Evolutionary conservation across 2,888 invertebrate species (phyloP), one percentile per base, ranked within the genome.

Genomic region (Sepioteuthis lessoniana): DNA sequence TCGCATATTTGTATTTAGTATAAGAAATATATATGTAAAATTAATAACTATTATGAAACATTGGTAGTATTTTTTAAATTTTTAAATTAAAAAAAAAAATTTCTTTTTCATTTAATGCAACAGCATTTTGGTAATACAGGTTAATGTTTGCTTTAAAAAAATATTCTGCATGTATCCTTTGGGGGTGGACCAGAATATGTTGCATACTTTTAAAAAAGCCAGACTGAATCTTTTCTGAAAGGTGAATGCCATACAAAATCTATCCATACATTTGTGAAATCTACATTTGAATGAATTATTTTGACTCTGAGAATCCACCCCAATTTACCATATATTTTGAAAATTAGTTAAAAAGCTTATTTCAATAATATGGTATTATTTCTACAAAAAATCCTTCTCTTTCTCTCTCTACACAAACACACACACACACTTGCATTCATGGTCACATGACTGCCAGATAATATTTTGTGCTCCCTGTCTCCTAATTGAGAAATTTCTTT

Each of bases 361-460:
- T 60, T 60, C 31, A n/a, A 16, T 76, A 3, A 76, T 10, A n/a
- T n/a, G 31, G 31, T 13, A n/a, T 76, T 76, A 76, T n/a, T 76
- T 76, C 19, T 76, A 13, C 19, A 76, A 35, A 76, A 76, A 76
- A 35, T 16, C n/a, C 1, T 35, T 35, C 10, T 76, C n/a, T 76
- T 21, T 35, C n/a, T 76, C 31, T 76, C n/a, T 76, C 19, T 76
- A 10, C n/a, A 76, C 10, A 19, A 13, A 35, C n/a, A 60, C 60
- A 31, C 31, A 7, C 5, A n/a, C n/a, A n/a, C 13, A 76, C 35
- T 76, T 35, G 76, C 76, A 76, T 76, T 76, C 76, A 76, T 35
- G 76, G n/a, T 76, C 76, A 76, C 76, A 76, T 76, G 76, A 76
- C 76, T 76, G 76, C n/a, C 76, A 76, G 55, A 55, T 55, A 50